Base-by-base conservation (phyloP, 2,113 vertebrate genomes). In the Amphiprion ocellaris region DNA sequence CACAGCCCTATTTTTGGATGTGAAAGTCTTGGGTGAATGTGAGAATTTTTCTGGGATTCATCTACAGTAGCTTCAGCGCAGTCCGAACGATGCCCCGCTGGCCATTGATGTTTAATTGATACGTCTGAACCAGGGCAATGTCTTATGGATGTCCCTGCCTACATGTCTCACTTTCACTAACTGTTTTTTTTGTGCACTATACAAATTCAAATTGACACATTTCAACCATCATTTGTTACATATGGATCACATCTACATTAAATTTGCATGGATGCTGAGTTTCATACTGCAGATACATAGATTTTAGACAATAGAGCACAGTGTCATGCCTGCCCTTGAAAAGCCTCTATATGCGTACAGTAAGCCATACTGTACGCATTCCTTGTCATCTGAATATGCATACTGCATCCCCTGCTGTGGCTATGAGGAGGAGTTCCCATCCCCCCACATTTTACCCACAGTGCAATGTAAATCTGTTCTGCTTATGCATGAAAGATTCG, bases 101-200 rank as follows among this genome's bases (percentile, higher is more conserved):
- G 69, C 64, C 78, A 84, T 47, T 69, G 70, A 90, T 90, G 82
- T 90, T 90, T 89, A 85, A 90, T 89, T 82, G 56, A 89, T 85
- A 50, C 0, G 55, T 66, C 52, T 72, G 50, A 80, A 69, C 58
- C 66, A 14, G 66, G 77, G 52, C 54, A 49, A 67, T 68, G 73
- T 79, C 82, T 86, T 58, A 61, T 66, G 54, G 53, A 77, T 83
- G 74, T 52, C 11, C n/a, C 68, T 52, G 62, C 49, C 52, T 70
- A 55, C 56, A 47, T 12, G 49, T 41, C 30, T 77, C 7, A 5
- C 64, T 59, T 44, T 23, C 39, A 47, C 30, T 1, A 9, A 33
- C 60, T 63, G 17, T 54, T 77, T 39, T 72, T 21, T 77, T 75
- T 59, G 9, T 72, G 70, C 12, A 6, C 23, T 3, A 4, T n/a